Evolutionary conservation across 2,797 vertebrate genomes (phyloP), one percentile per base, ranked within the genome.

Genomic region (Staurois parvus): DNA sequence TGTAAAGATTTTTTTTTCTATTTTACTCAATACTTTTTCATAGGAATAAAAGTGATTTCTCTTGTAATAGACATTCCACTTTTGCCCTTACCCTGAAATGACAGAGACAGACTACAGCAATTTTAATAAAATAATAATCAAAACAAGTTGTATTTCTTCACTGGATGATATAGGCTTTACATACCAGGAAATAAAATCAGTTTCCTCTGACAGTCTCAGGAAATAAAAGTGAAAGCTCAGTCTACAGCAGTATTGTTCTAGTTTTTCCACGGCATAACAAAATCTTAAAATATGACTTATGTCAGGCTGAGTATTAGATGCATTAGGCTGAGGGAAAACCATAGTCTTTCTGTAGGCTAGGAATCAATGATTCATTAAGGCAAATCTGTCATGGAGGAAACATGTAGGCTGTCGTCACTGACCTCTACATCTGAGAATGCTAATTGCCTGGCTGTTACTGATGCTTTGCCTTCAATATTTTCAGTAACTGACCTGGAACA

Each of bases 1-100:
- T 79, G n/a, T 67, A 79, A 42, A 29, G 37, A 17, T 67, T 79
- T 45, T 52, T 59, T 59, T 59, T 77, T 40, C 64, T 9, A 68
- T 79, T 78, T 67, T 45, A 67, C 76, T 79, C 42, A 40, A 79
- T 79, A 37, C 42, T 79, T 79, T 79, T 77, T 10, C 32, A 67
- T 26, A 8, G 28, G 26, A 79, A 67, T 64, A 45, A 79, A 79
- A 68, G 62, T 67, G 34, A 79, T 79, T 79, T 79, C 59, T 79
- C 26, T 30, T 24, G 3, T 67, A 79, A 79, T 79, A 40, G 59
- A 19, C 34, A 68, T 64, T 79, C 29, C 42, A 79, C 42, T 42
- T 67, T 79, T 26, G 4, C 37, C 64, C 62, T 66, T 45, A 79
- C 26, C 8, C n/a, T 67, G 26, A 79, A 37, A 67, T 79, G 62